Evolutionary conservation across 2,797 vertebrate genomes (phyloP).

Genomic region (Urosaurus nigricauda): DNA sequence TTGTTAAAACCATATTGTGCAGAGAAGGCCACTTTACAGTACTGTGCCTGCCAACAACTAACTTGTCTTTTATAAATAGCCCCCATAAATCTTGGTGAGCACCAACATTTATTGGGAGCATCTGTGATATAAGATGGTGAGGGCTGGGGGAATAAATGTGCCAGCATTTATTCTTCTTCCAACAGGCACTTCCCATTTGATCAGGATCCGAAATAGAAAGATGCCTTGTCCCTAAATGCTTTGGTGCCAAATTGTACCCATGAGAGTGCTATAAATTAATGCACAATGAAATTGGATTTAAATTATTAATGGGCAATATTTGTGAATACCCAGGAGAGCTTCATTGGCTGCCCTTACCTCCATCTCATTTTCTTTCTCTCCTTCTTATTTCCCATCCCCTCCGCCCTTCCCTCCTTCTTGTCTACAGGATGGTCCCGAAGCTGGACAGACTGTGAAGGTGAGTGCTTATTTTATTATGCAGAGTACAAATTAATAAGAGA

Average conservation of each 20-base stretch:
- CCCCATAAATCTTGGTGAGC: slow-evolving; percentile 46
- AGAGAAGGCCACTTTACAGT: not conserved
- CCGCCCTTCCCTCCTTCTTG: slow-evolving; percentile 70
- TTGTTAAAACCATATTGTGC: slow-evolving; percentile 12
- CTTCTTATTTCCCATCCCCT: slow-evolving; percentile 45
- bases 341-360: slow-evolving; percentile 60
- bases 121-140: slow-evolving; percentile 62
- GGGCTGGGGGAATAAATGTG: slow-evolving; percentile 46
- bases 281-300: slow-evolving; percentile 71
- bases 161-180: slow-evolving; percentile 54
- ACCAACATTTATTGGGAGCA: slow-evolving; percentile 63
- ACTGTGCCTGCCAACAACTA: not conserved
- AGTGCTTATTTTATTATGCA: slow-evolving; percentile 85
- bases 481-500: slow-evolving; percentile 74
- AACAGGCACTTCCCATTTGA: slow-evolving; percentile 55
- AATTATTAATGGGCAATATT: slow-evolving; percentile 82
- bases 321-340: slow-evolving; percentile 75
- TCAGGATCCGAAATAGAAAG: slow-evolving; percentile 52
- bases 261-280: slow-evolving; percentile 67
- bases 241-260: slow-evolving; percentile 36
- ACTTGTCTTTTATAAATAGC: slow-evolving; percentile 26
- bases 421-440: slow-evolving; percentile 90
- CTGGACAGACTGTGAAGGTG: slow-evolving; percentile 95
- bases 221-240: slow-evolving; percentile 36
- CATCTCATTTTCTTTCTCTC: slow-evolving; percentile 70